Base-by-base conservation (phyloP, 2,888 invertebrate genomes). In the Eulithis prunata region DNA sequence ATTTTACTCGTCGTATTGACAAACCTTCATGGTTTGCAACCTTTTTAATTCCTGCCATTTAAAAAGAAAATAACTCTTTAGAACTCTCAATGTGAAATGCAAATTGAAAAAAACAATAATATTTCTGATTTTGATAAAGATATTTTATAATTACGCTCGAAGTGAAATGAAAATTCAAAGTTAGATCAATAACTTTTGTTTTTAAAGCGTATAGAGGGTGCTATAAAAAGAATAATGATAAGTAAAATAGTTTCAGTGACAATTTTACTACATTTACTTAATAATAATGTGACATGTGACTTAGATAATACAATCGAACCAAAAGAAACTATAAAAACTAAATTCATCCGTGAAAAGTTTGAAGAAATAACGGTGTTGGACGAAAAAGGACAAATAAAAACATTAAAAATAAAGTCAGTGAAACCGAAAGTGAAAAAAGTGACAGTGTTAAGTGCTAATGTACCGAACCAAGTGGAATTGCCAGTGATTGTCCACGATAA, bases 301-400 rank as follows among this genome's bases (percentile, higher is more conserved):
- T 76, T 77, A 58, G 68, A 72, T 52, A 72, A 72, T 53, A 43
- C 38, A 12, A 69, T 71, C 1, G 58, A 61, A 51, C 28, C 61
- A 3, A 68, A 61, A 57, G 10, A 41, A 11, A 47, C 59, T 11
- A 46, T 64, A 4, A 63, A 60, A 63, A 61, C 61, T 4, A 68
- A 68, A 14, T 49, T 61, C n/a, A 10, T 64, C 1, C 60, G 47
- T 53, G 87, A 84, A 51, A 74, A 78, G 0, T 89, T 88, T 0
- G 91, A 90, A 73, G 92, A 92, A 36, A 87, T 93, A 57, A 89
- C 89, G 0, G 76, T 92, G 12, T 75, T 92, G 69, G 90, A 87
- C 47, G 76, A 85, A 32, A 75, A 84, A 51, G 93, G 93, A 57
- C 73, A 85, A 3, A 75, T 92, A 6, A 91, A 86, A 65, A 89